Conservation (phyloP, 2,113 vertebrate genomes). For the Orthonyx spaldingii region DNA sequence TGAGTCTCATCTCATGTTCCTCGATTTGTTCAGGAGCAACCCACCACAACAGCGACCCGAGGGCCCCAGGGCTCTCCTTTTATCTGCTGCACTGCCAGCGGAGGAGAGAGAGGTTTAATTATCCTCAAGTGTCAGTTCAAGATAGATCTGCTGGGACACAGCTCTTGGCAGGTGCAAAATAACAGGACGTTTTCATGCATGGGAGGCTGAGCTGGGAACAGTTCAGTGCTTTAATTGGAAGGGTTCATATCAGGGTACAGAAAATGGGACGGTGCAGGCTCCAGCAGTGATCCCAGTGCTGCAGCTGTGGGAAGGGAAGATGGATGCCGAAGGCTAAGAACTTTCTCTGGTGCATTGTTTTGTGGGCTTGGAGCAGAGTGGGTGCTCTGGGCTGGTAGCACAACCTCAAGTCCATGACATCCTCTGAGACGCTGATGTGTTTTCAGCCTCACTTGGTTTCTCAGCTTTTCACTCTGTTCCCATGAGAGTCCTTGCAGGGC, state of each 20-base stretch:
- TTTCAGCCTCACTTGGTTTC: not conserved
- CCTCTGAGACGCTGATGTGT: not conserved
- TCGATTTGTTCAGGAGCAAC: not conserved
- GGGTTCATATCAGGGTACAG: not conserved
- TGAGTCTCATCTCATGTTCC: not conserved
- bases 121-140: constrained; percentile 57
- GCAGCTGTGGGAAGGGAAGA: not conserved
- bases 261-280: constrained; percentile 7
- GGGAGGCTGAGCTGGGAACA: constrained; percentile 36
- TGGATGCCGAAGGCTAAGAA: not conserved
- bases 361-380: not conserved
- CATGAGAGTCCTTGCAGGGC: not conserved
- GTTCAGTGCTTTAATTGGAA: constrained; percentile 47
- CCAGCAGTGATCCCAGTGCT: not conserved
- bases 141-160: constrained; percentile 55
- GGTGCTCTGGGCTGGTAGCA: not conserved
- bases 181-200: constrained; percentile 46
- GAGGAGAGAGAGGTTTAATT: constrained; percentile 49
- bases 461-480: not conserved
- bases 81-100: not conserved
- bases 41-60: not conserved
- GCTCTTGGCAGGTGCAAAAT: constrained; percentile 57
- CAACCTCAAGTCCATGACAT: rapidly evolving
- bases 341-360: not conserved
- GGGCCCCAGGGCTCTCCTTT: constrained; percentile 10